phyloP scores from a whole-genome alignment of 2,797 vertebrate genomes.

The Syngnathus acus region DNA sequence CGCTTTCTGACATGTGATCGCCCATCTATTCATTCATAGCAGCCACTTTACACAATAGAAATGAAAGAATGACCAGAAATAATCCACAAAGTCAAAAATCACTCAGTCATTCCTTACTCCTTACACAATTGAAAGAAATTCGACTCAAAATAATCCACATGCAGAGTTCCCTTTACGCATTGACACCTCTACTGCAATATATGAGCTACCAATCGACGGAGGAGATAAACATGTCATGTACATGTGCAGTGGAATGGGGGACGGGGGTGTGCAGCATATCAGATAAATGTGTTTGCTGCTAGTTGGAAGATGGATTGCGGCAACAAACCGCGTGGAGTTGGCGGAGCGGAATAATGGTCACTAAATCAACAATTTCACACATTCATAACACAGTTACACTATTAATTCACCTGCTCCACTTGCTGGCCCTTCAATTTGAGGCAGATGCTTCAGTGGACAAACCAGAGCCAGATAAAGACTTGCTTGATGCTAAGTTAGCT shows the following conservation, averaged over 20 bases:
- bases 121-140: background rate
- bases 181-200: background rate
- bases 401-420: slow-evolving; percentile 29
- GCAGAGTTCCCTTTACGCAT: too few species aligned
- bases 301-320: slow-evolving; percentile 47
- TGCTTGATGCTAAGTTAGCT: background rate
- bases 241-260: background rate
- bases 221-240: background rate
- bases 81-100: background rate
- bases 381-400: slow-evolving; percentile 49
- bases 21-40: too few species aligned
- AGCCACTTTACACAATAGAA: too few species aligned
- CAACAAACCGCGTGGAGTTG: slow-evolving; percentile 53
- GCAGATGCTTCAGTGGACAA: slow-evolving; percentile 14
- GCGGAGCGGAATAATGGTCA: slow-evolving; percentile 39
- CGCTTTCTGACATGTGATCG: too few species aligned
- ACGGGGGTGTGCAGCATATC: slow-evolving; percentile 24
- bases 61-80: background rate
- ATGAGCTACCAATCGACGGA: too few species aligned
- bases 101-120: too few species aligned
- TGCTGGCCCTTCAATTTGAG: slow-evolving; percentile 15
- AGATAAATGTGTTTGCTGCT: slow-evolving; percentile 38
- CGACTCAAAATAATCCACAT: too few species aligned
- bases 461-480: background rate
- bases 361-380: slow-evolving; percentile 56